These are phyloP conservation scores for Chouioia cunea DNA, from an alignment of 2,888 invertebrate genomes.

Conservation along the genomic window DNA sequence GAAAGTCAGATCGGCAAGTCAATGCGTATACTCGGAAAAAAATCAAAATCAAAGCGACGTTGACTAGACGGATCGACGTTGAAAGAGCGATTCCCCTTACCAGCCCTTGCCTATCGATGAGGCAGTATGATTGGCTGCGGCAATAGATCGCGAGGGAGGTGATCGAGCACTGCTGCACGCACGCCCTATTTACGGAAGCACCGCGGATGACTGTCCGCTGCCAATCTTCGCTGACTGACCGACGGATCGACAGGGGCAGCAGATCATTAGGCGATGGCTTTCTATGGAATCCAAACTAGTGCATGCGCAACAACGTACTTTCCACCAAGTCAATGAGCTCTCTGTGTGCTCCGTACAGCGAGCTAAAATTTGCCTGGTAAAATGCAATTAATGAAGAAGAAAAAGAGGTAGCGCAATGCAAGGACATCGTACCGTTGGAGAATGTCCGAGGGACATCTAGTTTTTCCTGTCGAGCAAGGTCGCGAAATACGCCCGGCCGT, in stretches of 20 bases:
- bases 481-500: slow-evolving; percentile 16
- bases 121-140: slow-evolving; percentile 3
- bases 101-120: not conserved
- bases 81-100: slow-evolving; percentile 29
- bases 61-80: slow-evolving; percentile 20
- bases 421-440: no score
- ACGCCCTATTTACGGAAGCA: slow-evolving; percentile 26
- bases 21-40: not conserved
- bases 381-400: slow-evolving; percentile 36
- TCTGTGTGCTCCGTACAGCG: not conserved
- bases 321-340: slow-evolving; percentile 16
- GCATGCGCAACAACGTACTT: not conserved
- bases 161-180: not conserved
- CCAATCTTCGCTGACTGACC: slow-evolving; percentile 23
- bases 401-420: slow-evolving; percentile 14
- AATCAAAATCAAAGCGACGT: not conserved
- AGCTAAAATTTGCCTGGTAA: not conserved
- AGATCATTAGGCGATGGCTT: slow-evolving; percentile 49
- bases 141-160: slow-evolving; percentile 30
- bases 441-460: slow-evolving; percentile 18
- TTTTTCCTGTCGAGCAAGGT: slow-evolving; percentile 46
- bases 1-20: no score
- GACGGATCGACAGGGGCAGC: slow-evolving; percentile 45
- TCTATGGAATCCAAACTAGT: slow-evolving; percentile 51
- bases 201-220: slow-evolving; percentile 19